These are phyloP conservation scores for Globia sparganii DNA, from an alignment of 2,888 invertebrate genomes.

Conservation along the genomic window DNA sequence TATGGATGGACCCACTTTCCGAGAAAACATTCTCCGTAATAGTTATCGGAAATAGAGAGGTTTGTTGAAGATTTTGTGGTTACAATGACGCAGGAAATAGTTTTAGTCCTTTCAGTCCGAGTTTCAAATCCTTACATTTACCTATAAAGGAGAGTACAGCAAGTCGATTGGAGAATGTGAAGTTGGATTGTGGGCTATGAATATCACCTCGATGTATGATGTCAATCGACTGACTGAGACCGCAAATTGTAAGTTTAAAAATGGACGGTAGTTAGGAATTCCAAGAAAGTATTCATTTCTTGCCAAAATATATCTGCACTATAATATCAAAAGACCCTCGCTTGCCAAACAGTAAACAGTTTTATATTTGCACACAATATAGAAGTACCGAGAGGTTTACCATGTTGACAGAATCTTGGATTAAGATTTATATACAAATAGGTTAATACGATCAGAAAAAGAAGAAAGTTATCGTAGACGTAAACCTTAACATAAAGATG, in stretches of 20 bases:
- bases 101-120: too few species aligned
- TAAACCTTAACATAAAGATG: constrained; percentile 53
- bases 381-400: constrained; percentile 44
- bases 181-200: neutral
- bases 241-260: neutral
- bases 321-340: constrained; percentile 19
- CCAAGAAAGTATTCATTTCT: neutral
- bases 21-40: constrained; percentile 50
- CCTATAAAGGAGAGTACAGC: neutral
- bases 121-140: neutral
- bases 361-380: constrained; percentile 45
- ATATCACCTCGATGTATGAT: neutral
- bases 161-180: neutral
- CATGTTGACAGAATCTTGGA: constrained; percentile 42
- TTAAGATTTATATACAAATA: constrained; percentile 59
- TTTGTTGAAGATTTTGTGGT: constrained; percentile 9
- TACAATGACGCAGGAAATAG: neutral
- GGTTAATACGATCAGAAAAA: constrained; percentile 47
- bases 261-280: neutral
- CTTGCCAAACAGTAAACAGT: constrained; percentile 28
- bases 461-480: constrained; percentile 53
- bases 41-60: constrained; percentile 37
- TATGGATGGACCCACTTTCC: constrained; percentile 57
- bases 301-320: constrained; percentile 17
- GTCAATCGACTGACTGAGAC: neutral